These are phyloP conservation scores for Chrysomallon squamiferum DNA, from an alignment of 1,140 invertebrate genomes.

Conservation along the genomic window DNA sequence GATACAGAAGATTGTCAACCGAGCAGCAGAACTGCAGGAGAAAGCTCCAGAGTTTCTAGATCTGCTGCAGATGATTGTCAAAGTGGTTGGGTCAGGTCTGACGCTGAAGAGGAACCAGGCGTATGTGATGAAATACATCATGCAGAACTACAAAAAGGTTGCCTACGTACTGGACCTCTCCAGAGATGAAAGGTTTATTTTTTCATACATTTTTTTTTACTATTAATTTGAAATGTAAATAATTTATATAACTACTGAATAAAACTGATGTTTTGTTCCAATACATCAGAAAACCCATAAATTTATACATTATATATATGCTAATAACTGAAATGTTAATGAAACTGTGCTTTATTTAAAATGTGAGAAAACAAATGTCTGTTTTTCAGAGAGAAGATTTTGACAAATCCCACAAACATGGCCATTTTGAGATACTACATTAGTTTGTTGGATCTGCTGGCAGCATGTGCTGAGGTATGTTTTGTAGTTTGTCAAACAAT, in stretches of 20 bases:
- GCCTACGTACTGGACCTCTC: conserved; percentile 58
- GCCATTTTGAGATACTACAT: conserved; percentile 51
- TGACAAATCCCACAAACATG: conserved; percentile 41
- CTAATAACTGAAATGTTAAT: too few species aligned
- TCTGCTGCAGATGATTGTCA: conserved; percentile 61
- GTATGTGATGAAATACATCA: conserved; percentile 64
- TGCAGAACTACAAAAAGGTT: conserved; percentile 62
- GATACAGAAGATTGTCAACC: conserved; percentile 60
- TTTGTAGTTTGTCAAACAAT: too few species aligned
- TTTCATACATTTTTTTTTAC: too few species aligned
- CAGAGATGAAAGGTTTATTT: conserved; percentile 49
- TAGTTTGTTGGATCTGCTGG: conserved; percentile 50
- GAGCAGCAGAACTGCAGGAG: conserved; percentile 56
- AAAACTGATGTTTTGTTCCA: neutral
- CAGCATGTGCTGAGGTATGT: conserved; percentile 55
- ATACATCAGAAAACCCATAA: neutral
- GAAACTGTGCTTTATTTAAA: too few species aligned
- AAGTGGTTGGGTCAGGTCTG: conserved; percentile 59
- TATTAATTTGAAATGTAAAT: neutral
- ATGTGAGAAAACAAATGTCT: too few species aligned
- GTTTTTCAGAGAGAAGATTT: conserved; percentile 41
- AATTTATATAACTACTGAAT: neutral
- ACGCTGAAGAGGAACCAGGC: conserved; percentile 62
- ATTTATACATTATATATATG: too few species aligned
- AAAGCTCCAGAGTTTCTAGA: conserved; percentile 60